These are phyloP conservation scores for Panurus biarmicus DNA, from an alignment of 2,113 vertebrate species.

Conservation along the genomic window DNA sequence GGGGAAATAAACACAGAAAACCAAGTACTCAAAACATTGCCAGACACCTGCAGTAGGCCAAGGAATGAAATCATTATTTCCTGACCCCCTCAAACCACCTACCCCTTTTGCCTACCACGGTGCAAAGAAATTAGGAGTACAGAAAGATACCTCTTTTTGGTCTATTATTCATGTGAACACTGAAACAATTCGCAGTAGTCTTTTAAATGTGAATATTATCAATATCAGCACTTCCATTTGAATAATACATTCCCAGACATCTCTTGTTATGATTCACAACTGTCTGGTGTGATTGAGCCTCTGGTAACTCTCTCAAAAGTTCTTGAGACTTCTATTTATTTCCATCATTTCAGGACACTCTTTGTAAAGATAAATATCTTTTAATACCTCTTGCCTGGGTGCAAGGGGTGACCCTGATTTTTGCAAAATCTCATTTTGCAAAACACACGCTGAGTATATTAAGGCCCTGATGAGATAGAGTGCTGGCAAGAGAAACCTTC, in stretches of 20 bases:
- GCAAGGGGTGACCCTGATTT: not conserved
- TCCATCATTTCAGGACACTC: conserved; percentile 1
- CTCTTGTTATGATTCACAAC: not conserved
- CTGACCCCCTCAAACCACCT: not conserved
- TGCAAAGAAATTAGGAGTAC: not conserved
- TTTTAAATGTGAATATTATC: not conserved
- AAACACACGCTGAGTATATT: conserved; percentile 30
- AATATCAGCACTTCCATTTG: not conserved
- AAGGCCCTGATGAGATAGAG: conserved; percentile 38
- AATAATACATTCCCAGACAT: not conserved
- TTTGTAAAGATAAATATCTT: conserved; percentile 36
- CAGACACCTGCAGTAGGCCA: not conserved
- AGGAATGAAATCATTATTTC: not conserved
- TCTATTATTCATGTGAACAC: not conserved
- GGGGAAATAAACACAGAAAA: not conserved
- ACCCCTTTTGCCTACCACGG: not conserved
- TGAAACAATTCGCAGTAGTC: not conserved
- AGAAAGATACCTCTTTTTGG: not conserved
- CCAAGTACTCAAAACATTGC: not conserved
- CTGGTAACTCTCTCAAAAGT: not conserved
- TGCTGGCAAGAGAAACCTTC: not conserved
- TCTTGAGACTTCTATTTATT: conserved; percentile 10
- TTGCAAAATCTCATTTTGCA: conserved; percentile 37
- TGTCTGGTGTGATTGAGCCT: not conserved
- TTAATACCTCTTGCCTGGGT: conserved; percentile 14